Evolutionary conservation across 1,140 invertebrate species (phyloP).

Genomic region (Brachionus sp.): DNA sequence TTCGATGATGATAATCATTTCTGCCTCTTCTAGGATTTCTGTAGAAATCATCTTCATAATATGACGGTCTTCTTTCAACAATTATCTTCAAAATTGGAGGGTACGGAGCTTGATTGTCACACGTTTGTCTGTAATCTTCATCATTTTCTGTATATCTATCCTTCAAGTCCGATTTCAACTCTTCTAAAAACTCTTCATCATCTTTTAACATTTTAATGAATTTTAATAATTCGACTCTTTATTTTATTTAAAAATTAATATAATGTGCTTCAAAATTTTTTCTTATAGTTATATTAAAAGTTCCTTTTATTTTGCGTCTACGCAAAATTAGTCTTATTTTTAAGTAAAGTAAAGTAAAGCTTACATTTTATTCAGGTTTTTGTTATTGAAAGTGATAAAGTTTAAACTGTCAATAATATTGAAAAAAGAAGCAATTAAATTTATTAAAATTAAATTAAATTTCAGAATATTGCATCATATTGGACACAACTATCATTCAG

Average conservation of each 20-base stretch:
- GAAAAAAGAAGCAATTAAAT: too few species aligned
- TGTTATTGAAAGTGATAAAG: too few species aligned
- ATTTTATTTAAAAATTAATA: background rate
- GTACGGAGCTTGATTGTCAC: background rate
- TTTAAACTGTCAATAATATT: too few species aligned
- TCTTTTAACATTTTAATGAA: conserved; percentile 7
- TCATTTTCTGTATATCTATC: conserved; percentile 9
- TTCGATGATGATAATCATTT: background rate
- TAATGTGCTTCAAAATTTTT: conserved; percentile 3
- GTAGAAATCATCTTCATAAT: background rate
- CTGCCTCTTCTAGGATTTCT: background rate
- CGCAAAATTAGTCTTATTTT: background rate
- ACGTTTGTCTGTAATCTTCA: background rate
- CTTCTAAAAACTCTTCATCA: background rate
- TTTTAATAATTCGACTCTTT: background rate
- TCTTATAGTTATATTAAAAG: background rate
- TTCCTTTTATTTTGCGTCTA: background rate
- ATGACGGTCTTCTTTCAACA: background rate
- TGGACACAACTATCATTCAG: too few species aligned
- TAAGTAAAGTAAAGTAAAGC: background rate
- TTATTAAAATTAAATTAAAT: background rate
- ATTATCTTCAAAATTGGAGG: conserved; percentile 30
- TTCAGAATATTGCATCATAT: too few species aligned
- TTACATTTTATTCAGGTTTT: too few species aligned
- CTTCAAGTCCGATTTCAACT: background rate